Percentiles rank a stretch among this genome's conserved stretches.
Evolutionary conservation across 1,140 invertebrate genomes (phyloP).

Genomic region (Cotesia chilonis): DNA sequence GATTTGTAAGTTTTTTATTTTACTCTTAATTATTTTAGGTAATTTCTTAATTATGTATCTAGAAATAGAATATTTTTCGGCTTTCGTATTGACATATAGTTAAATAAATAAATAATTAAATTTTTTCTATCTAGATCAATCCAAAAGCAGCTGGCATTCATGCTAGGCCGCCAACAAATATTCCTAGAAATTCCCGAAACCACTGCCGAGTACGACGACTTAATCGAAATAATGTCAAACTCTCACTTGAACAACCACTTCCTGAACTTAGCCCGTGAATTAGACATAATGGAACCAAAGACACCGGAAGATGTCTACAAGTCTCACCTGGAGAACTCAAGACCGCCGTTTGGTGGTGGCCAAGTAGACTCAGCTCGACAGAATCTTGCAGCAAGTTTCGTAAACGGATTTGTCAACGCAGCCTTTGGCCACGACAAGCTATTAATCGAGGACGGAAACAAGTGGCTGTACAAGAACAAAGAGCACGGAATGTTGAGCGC

Average conservation of each 20-base stretch:
- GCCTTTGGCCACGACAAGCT: conserved; percentile 98
- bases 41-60: too few species aligned
- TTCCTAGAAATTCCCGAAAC: conserved; percentile 79
- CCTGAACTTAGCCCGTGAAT: conserved; percentile 92
- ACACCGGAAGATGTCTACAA: conserved; percentile 99
- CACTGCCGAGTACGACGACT: conserved; percentile 84
- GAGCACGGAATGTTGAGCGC: conserved; percentile 99
- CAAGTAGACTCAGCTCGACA: conserved; percentile 94
- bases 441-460: conserved; percentile 95
- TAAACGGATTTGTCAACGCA: conserved; percentile 99
- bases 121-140: conserved; percentile 71
- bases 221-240: conserved; percentile 97
- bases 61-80: too few species aligned
- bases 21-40: neutral
- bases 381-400: conserved; percentile 97
- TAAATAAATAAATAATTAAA: conserved; percentile 20
- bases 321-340: conserved; percentile 92
- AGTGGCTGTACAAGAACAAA: conserved; percentile 99
- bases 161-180: conserved; percentile 97
- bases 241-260: conserved; percentile 96
- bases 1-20: conserved; percentile 78
- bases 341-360: conserved; percentile 83
- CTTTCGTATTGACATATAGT: neutral
- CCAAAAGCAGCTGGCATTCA: conserved; percentile 96
- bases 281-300: conserved; percentile 99